Base-by-base conservation (phyloP, 2,888 invertebrate genomes). In the Habrosyne pyritoides region DNA sequence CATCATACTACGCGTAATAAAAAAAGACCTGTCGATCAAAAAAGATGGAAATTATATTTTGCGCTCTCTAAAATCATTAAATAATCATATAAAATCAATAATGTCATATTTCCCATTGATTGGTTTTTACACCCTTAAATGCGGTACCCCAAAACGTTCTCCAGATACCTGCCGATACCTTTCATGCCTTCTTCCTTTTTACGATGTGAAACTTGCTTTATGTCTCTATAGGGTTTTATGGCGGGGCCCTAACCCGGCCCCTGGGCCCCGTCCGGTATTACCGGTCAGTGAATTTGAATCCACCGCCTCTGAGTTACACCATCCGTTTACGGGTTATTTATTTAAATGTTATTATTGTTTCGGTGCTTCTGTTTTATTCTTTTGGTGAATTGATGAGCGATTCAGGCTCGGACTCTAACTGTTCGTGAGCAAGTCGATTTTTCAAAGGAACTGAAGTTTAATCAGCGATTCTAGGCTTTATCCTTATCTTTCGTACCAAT, bases 291-390 rank as follows among this genome's bases (percentile, higher is more conserved):
- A 53, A 62, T 64, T 60, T 53, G 60, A 60, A 60, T 64, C 62
- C 55, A 48, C 53, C 18, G 14, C 26, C 30, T 26, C 18, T 50
- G 21, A 26, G 28, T 50, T 30, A 21, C 50, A 50, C 50, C 28
- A 10, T 28, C 50, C 50, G 28, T 28, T 53, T 46, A 69, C 62
- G 66, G 42, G 64, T 59, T 70, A 65, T 72, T 73, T 73, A 75
- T 75, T 74, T 66, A 72, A 73, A 75, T 75, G 57, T 61, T 71
- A 73, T 72, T 67, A 74, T 74, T 72, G 74, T 72, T 69, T 64
- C 60, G 61, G 64, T 42, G 56, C 53, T 62, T 64, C 66, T 61
- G 18, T 28, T 30, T 50, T 28, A 50, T 28, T 28, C 18, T 28
- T 18, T 26, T 14, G 18, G 28, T 28, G 18, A 24, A 28, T 28